These are phyloP conservation scores for Eudyptes chrysolophus DNA, from an alignment of 2,113 vertebrate species.

Conservation along the genomic window DNA sequence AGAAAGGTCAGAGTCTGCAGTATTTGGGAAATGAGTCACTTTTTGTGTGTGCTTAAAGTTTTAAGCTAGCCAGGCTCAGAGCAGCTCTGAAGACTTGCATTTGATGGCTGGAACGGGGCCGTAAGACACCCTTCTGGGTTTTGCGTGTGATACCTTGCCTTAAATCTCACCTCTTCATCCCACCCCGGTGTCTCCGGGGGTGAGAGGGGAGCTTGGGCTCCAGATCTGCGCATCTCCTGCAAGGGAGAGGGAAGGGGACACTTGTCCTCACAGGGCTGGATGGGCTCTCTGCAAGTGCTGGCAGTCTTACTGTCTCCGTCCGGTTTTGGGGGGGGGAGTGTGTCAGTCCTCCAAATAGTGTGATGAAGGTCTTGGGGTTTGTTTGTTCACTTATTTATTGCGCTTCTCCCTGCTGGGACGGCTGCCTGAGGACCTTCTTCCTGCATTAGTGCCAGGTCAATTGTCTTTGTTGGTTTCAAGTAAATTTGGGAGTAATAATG, in stretches of 20 bases:
- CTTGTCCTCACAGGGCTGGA: background rate
- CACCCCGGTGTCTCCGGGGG: rapidly evolving
- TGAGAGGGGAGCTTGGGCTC: background rate
- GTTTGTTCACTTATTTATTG: background rate
- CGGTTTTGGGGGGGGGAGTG: background rate
- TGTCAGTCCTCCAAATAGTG: background rate
- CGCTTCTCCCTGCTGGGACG: background rate
- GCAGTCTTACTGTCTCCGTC: background rate
- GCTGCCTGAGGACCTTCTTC: background rate
- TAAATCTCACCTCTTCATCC: background rate
- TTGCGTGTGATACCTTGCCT: background rate
- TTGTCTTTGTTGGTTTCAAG: background rate
- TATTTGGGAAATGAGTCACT: constrained; percentile 61
- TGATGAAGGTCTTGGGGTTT: background rate
- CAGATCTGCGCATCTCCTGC: rapidly evolving
- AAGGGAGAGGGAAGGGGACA: background rate
- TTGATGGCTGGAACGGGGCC: background rate
- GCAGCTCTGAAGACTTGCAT: background rate
- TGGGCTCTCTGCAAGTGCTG: background rate
- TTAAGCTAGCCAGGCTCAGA: background rate
- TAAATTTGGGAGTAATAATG: background rate
- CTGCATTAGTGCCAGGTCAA: background rate
- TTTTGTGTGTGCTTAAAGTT: background rate
- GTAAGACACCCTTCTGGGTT: background rate
- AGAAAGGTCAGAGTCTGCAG: constrained; percentile 54